A percentile compares a stretch with the other conserved stretches of the same genome.
Conservation (phyloP, 2,113 vertebrate genomes). For the Mohoua ochrocephala region DNA sequence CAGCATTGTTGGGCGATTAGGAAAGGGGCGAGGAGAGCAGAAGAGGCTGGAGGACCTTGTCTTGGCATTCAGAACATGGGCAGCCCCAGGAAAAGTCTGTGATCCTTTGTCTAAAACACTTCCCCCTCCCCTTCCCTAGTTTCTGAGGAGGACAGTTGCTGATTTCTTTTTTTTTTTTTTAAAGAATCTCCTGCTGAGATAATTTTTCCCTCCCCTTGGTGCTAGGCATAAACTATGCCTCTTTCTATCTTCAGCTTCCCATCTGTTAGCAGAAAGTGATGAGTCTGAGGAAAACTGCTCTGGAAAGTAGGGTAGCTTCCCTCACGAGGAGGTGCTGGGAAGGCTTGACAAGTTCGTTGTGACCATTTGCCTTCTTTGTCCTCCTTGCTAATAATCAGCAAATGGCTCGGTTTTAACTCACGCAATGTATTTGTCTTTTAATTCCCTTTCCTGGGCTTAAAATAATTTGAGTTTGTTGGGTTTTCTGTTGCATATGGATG, state of each 20-base stretch:
- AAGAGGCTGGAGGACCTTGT: neutral
- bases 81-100: neutral
- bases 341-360: neutral
- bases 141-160: neutral
- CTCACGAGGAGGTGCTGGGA: neutral
- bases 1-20: neutral
- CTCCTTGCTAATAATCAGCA: neutral
- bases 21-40: neutral
- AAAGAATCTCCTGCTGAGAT: slow-evolving; percentile 5
- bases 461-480: neutral
- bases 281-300: slow-evolving; percentile 47
- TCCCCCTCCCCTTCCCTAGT: neutral
- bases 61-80: neutral
- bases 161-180: neutral
- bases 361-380: slow-evolving; percentile 20
- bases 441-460: neutral
- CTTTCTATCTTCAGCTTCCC: slow-evolving; percentile 61
- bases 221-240: slow-evolving; percentile 17
- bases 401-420: neutral
- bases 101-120: neutral
- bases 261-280: slow-evolving; percentile 62
- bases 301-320: slow-evolving; percentile 53
- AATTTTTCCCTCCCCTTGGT: neutral
- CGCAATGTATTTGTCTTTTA: neutral
- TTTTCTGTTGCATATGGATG: slow-evolving; percentile 38